A percentile compares a stretch with the other conserved stretches of the same genome.
Evolutionary conservation across 2,797 vertebrate species (phyloP).

Genomic region (Coendou prehensilis): DNA sequence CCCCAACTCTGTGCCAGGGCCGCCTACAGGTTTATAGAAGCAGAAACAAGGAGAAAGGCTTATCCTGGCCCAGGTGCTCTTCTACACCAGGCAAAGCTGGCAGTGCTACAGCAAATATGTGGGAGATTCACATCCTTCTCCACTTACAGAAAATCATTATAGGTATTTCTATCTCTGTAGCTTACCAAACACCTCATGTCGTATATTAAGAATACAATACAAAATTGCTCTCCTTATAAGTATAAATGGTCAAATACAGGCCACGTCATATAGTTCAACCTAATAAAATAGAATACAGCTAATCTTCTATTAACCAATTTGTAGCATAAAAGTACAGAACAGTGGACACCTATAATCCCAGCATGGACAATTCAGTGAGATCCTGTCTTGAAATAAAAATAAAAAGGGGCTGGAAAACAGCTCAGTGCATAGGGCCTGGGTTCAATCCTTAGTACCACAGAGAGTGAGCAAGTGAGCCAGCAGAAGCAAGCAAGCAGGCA

Average conservation of each 20-base stretch:
- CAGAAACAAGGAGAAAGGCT: neutral
- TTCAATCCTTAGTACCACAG: neutral
- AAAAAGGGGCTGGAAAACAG: neutral
- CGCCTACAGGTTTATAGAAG: neutral
- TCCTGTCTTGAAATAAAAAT: neutral
- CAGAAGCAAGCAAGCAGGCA: neutral
- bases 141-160: neutral
- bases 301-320: neutral
- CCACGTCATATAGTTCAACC: neutral
- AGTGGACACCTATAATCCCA: neutral
- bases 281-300: neutral
- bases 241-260: neutral
- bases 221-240: neutral
- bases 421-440: neutral
- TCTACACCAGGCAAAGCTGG: neutral
- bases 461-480: neutral
- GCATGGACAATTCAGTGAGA: neutral
- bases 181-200: neutral
- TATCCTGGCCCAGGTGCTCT: rapidly evolving
- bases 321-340: neutral
- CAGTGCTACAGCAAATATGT: neutral
- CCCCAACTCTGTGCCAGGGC: neutral
- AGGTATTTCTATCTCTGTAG: neutral
- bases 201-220: neutral
- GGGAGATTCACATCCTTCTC: neutral